Conservation (phyloP, 1,140 invertebrate species). For the Drosophila albomicans region DNA sequence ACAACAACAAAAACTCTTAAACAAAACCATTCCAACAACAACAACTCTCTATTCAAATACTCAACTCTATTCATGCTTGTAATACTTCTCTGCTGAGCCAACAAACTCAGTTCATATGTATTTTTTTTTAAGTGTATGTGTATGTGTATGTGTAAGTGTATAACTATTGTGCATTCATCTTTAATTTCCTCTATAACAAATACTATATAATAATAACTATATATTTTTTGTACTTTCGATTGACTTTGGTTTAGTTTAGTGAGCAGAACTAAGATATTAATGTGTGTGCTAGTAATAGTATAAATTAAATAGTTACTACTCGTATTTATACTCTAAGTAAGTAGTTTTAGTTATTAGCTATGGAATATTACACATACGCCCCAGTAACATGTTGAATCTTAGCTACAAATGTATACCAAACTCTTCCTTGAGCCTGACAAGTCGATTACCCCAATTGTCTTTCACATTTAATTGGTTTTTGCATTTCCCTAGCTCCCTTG, state of each 20-base stretch:
- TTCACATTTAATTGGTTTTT: constrained; percentile 29
- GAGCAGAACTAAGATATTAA: neutral
- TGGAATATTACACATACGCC: constrained; percentile 36
- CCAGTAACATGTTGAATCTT: constrained; percentile 3
- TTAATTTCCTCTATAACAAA: neutral
- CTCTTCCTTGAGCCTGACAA: constrained; percentile 4
- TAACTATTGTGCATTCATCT: constrained; percentile 34
- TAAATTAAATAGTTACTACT: neutral
- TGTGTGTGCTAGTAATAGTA: constrained; percentile 14
- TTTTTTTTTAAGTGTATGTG: neutral
- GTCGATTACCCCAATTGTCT: constrained; percentile 7
- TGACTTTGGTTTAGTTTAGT: constrained; percentile 16
- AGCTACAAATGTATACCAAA: neutral
- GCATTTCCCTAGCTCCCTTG: constrained; percentile 1
- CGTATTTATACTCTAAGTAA: constrained; percentile 13
- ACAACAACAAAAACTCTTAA: constrained; percentile 32
- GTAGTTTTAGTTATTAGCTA: constrained; percentile 29
- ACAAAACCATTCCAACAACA: constrained; percentile 25
- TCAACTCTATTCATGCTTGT: constrained; percentile 34
- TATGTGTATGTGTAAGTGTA: constrained; percentile 41
- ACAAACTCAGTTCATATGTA: constrained; percentile 3
- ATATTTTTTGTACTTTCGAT: neutral
- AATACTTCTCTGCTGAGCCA: neutral
- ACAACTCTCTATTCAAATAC: constrained; percentile 37
- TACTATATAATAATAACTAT: neutral